Evolutionary conservation across 2,113 vertebrate genomes (phyloP), one percentile per base, ranked within the genome.

Genomic region (Oncorhynchus tshawytscha): DNA sequence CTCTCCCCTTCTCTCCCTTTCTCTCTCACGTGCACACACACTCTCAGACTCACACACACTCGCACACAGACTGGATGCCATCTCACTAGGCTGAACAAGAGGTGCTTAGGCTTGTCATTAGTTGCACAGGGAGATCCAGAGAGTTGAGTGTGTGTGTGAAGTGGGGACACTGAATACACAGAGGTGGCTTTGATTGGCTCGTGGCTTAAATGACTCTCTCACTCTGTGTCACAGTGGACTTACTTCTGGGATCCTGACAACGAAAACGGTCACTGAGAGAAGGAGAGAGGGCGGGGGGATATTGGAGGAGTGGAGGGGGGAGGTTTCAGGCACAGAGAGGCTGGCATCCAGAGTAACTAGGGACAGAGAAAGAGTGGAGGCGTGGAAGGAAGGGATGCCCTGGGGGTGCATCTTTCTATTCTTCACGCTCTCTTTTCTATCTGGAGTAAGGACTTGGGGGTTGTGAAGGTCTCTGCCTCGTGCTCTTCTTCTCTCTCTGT

Each of bases 41-140:
- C 84, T 82, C 71, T 49, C 73, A 83, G 76, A 74, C 85, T 81
- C 79, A 68, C 85, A 81, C 84, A 83, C 85, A 78, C 87, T 83
- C 70, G 67, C 71, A 64, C 71, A 49, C 88, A 75, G 82, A 82
- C 85, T 89, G 90, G 90, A 91, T 92, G 88, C 85, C 79, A 87
- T 77, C 80, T 86, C 84, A 75, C 88, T 92, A 92, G 86, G 84
- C 90, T 90, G 88, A 88, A 90, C 85, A 80, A 90, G 88, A 94
- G 91, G 91, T 91, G 91, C 89, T 89, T 82, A 78, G 83, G 83
- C 86, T 92, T 90, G 81, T 86, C 81, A 86, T 87, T 92, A 84
- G 78, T 82, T 88, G 76, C 82, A 78, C 75, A 51, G 59, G 81
- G 81, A 77, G 80, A 87, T 76, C 81, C 78, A 51, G 78, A 73